Percentiles rank a stretch among this genome's conserved stretches.
Conservation (phyloP, 2,888 invertebrate genomes). For the Globia sparganii region DNA sequence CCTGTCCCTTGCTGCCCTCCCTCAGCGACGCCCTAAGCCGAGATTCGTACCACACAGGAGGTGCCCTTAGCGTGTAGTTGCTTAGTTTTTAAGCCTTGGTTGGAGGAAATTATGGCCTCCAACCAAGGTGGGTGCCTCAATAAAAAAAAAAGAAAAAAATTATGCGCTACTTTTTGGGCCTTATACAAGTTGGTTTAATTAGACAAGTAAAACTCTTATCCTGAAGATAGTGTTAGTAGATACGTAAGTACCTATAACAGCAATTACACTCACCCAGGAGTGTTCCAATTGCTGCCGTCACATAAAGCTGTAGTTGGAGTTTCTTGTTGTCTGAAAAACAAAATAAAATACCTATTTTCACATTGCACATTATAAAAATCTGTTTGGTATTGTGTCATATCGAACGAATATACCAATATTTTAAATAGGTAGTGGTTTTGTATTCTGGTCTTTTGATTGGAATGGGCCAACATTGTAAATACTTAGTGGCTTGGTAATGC, state of each 20-base stretch:
- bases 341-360: neutral
- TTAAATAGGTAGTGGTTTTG: neutral
- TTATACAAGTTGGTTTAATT: neutral
- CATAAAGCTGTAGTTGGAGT: slow-evolving; percentile 86
- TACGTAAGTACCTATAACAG: neutral
- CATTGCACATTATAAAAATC: neutral
- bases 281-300: slow-evolving; percentile 85
- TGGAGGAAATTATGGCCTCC: too few species aligned
- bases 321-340: slow-evolving; percentile 79
- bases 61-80: neutral
- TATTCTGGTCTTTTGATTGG: neutral
- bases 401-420: neutral
- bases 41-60: neutral
- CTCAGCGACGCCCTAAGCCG: too few species aligned
- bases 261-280: slow-evolving; percentile 77
- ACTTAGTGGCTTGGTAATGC: neutral
- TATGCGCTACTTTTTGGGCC: neutral
- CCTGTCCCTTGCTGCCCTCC: too few species aligned
- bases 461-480: neutral
- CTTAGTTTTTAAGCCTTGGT: neutral
- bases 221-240: neutral
- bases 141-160: too few species aligned
- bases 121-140: too few species aligned
- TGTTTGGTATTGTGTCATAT: neutral
- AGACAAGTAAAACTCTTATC: neutral